These are phyloP conservation scores for Ectemnius continuus DNA, from an alignment of 2,888 invertebrate species.

Conservation along the genomic window DNA sequence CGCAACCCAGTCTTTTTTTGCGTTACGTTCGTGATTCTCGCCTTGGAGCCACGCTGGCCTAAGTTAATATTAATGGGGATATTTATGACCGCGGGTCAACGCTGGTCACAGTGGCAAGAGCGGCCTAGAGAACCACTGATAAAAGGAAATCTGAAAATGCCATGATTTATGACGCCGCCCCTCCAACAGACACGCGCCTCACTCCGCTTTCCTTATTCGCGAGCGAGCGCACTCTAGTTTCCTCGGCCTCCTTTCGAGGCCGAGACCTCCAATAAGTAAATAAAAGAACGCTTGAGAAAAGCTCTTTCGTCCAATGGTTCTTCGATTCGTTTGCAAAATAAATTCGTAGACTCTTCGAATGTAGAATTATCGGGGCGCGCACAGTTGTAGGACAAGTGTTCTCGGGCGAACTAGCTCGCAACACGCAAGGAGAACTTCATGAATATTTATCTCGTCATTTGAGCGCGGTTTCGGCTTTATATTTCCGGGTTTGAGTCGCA, in stretches of 20 bases:
- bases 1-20: slow-evolving; percentile 48
- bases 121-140: slow-evolving; percentile 67
- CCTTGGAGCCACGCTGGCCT: slow-evolving; percentile 65
- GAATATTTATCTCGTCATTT: slow-evolving; percentile 30
- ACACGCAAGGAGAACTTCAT: slow-evolving; percentile 12
- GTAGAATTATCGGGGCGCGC: too few relatives aligned
- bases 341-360: too few relatives aligned
- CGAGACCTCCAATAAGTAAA: too few relatives aligned
- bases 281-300: too few relatives aligned
- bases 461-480: slow-evolving; percentile 27
- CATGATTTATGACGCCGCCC: slow-evolving; percentile 71
- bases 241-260: too few relatives aligned
- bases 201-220: slow-evolving; percentile 11
- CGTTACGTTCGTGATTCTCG: slow-evolving; percentile 64
- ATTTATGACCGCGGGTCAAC: slow-evolving; percentile 76
- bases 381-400: too few relatives aligned
- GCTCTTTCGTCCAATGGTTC: too few relatives aligned
- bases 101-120: slow-evolving; percentile 54
- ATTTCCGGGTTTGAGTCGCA: slow-evolving; percentile 26
- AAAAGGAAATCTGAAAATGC: slow-evolving; percentile 77
- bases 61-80: slow-evolving; percentile 78
- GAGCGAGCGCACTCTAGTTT: slow-evolving; percentile 4
- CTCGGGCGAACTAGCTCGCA: not conserved
- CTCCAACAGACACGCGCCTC: not conserved
- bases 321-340: too few relatives aligned